These are phyloP conservation scores for Dynastes hyllus DNA, from an alignment of 2,888 invertebrate genomes.

Conservation along the genomic window DNA sequence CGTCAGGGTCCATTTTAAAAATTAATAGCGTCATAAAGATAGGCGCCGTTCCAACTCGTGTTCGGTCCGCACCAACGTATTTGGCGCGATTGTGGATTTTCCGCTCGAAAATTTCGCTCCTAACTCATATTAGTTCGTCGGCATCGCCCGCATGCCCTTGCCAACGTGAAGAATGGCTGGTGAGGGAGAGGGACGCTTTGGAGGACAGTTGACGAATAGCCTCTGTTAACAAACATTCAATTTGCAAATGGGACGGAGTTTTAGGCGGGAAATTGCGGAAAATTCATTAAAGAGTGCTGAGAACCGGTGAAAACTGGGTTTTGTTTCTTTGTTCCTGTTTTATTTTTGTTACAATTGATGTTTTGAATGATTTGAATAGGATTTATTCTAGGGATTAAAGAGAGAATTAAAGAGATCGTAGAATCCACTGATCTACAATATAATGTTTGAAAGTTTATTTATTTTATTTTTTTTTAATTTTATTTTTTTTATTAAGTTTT, in stretches of 20 bases:
- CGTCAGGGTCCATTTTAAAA: conserved; percentile 29
- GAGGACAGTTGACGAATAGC: conserved; percentile 14
- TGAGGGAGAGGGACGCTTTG: neutral
- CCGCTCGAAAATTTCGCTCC: neutral
- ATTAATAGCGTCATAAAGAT: conserved; percentile 38
- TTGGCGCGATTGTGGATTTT: neutral
- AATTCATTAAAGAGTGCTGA: no score
- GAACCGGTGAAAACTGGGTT: no score
- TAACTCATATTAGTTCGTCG: neutral
- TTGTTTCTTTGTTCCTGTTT: no score
- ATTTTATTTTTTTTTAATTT: no score
- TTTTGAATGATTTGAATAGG: no score
- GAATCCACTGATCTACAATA: no score
- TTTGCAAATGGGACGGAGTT: conserved; percentile 8
- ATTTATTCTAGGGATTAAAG: no score
- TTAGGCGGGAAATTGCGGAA: conserved; percentile 7
- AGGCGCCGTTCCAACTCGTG: neutral
- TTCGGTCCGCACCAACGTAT: neutral
- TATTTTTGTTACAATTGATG: no score
- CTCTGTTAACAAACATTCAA: conserved; percentile 34
- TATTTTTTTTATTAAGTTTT: no score
- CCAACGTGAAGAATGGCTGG: neutral
- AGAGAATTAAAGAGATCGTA: no score
- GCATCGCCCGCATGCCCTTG: neutral
- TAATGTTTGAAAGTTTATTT: no score